A percentile compares a stretch with the other conserved stretches of the same genome.
Conservation (phyloP, 2,888 invertebrate genomes). For the Tromatobia lineatoria region DNA sequence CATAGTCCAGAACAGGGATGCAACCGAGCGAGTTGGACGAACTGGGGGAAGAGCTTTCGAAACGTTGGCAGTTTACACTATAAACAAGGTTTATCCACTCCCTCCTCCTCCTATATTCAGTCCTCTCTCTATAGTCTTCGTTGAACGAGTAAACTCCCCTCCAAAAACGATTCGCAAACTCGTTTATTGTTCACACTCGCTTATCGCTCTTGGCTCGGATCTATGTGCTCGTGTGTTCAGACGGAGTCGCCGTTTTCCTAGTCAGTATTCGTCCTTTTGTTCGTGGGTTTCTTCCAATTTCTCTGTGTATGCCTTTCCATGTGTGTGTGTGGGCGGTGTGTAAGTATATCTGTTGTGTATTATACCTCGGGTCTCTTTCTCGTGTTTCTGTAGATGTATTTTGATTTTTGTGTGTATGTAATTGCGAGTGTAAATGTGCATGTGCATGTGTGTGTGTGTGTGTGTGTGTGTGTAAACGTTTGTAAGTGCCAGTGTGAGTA, state of each 20-base stretch:
- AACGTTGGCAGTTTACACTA: constrained; percentile 39
- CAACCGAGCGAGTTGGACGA: background rate
- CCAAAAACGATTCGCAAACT: constrained; percentile 59
- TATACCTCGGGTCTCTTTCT: too few relatives aligned
- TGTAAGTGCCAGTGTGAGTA: background rate
- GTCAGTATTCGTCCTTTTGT: constrained; percentile 22
- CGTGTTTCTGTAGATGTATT: too few relatives aligned
- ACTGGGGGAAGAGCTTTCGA: constrained; percentile 2
- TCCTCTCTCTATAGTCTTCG: constrained; percentile 18
- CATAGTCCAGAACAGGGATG: background rate
- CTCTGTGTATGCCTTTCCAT: background rate
- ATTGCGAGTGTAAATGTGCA: too few relatives aligned
- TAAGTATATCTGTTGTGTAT: constrained; percentile 13
- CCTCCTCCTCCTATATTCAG: background rate
- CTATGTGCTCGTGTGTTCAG: background rate
- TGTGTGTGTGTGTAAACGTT: background rate
- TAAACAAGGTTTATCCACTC: constrained; percentile 37
- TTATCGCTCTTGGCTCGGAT: constrained; percentile 52
- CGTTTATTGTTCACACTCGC: constrained; percentile 66
- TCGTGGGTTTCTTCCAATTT: background rate
- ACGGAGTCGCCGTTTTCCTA: constrained; percentile 26
- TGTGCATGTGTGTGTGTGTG: too few relatives aligned
- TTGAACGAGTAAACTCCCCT: constrained; percentile 25
- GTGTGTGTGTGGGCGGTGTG: constrained; percentile 28
- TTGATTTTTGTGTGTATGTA: too few relatives aligned